Evolutionary conservation across 2,888 invertebrate genomes (phyloP).

Genomic region (Leistus spinibarbis): DNA sequence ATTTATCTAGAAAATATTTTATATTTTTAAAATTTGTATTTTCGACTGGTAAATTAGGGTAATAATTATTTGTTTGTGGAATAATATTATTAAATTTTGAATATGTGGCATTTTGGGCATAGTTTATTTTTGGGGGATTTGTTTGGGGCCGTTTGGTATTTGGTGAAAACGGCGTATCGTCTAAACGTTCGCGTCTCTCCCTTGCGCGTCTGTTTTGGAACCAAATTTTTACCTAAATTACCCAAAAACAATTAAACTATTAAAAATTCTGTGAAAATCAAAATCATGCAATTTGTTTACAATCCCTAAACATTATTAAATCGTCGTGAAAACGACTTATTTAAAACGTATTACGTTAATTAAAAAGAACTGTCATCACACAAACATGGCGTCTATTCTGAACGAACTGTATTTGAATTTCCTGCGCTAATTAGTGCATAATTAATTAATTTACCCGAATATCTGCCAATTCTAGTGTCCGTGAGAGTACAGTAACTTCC

Average conservation of each 20-base stretch:
- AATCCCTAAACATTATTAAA: too few species aligned
- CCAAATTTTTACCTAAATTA: conserved; percentile 67
- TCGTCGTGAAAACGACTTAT: too few species aligned
- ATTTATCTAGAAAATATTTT: conserved; percentile 4
- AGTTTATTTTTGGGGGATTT: not conserved
- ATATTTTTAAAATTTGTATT: conserved; percentile 2
- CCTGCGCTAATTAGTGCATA: too few species aligned
- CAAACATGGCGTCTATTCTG: too few species aligned
- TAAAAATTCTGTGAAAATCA: not conserved
- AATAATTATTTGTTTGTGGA: not conserved
- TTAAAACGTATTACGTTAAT: too few species aligned
- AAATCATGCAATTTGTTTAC: too few species aligned
- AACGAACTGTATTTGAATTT: too few species aligned
- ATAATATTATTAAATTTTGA: not conserved
- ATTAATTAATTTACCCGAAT: conserved; percentile 62
- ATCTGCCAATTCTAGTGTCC: conserved; percentile 68
- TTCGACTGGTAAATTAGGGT: not conserved
- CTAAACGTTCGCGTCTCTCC: conserved; percentile 68
- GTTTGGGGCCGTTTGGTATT: conserved; percentile 4
- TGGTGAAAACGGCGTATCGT: conserved; percentile 30
- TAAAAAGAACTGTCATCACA: too few species aligned
- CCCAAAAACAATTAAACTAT: conserved; percentile 5
- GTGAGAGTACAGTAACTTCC: conserved; percentile 68
- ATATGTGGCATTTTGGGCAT: not conserved
- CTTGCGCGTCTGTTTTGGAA: conserved; percentile 81